phyloP scores from a whole-genome alignment of 2,888 invertebrate genomes.

The Vandiemenella viatica region DNA sequence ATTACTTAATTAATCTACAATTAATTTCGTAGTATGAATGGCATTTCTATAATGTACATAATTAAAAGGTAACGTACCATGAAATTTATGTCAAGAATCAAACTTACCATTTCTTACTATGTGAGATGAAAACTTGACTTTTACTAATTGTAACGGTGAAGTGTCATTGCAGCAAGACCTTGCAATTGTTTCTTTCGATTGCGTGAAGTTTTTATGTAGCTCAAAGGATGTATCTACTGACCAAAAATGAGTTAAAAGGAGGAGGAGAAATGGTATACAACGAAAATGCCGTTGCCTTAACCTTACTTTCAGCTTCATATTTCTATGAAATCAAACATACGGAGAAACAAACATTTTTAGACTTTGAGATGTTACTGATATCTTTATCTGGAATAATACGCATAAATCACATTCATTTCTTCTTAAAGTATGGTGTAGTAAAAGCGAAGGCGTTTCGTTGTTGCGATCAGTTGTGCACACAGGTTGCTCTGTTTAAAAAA shows the following conservation, averaged over 20 bases:
- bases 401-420: too few species aligned
- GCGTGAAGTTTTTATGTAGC: background rate
- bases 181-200: conserved; percentile 1
- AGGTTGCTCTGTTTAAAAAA: too few species aligned
- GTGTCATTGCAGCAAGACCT: conserved; percentile 10
- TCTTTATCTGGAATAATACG: too few species aligned
- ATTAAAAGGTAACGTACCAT: background rate
- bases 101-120: conserved; percentile 25
- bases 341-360: too few species aligned
- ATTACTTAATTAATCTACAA: background rate
- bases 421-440: too few species aligned
- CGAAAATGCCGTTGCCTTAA: conserved; percentile 17
- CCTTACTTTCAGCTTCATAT: conserved; percentile 19
- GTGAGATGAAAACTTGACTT: conserved; percentile 22
- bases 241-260: conserved; percentile 15
- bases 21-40: background rate
- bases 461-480: too few species aligned
- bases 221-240: background rate
- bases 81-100: background rate
- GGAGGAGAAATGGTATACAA: conserved; percentile 14
- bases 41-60: background rate
- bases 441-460: too few species aligned
- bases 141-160: conserved; percentile 14
- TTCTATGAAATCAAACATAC: too few species aligned
- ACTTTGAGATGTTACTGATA: too few species aligned